Base-by-base conservation (phyloP, 1,140 invertebrate species). In the Leptoteleia sp. region DNA sequence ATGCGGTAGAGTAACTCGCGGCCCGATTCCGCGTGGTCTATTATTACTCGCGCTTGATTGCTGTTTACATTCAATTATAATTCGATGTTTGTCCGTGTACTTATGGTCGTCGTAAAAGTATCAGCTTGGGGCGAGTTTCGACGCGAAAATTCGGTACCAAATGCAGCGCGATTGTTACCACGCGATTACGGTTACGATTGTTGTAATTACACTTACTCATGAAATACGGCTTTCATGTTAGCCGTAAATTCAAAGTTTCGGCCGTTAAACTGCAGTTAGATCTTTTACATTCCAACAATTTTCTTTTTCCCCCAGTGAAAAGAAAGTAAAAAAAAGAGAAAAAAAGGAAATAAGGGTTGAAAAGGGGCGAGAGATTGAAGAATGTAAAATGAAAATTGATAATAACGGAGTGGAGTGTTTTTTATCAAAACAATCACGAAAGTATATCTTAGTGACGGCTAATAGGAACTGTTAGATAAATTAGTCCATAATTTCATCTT, bases 401-500 rank as follows among this genome's bases (percentile, higher is more conserved):
- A 13, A 27, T 61, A 47, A 61, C 22, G 40, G 35, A 35, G 25
- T 61, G 29, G 29, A 47, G 4, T 5, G 47, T 40, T 50, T 64
- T 33, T 42, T 8, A 33, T 27, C 37, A 17, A 35, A 40, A 13
- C 54, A 37, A 43, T 64, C 42, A 33, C 42, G 37, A 11, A 3
- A 35, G 17, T 4, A 8, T 19, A 8, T n/a, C 5, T 22, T 27
- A 7, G 45, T 57, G 67, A 76, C 82, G 82, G 83, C 71, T 82
- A 81, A 84, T 83, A 84, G 82, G 84, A 84, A 76, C 75, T 78
- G 72, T 85, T n/a, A n/a, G n/a, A n/a, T n/a, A n/a, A n/a, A n/a
- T n/a, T n/a, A n/a, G n/a, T n/a, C 31, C 31, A 61, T 11, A 25
- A 67, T 80, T 72, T 80, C 80, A 55, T 62, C 70, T 79, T 64